Percentiles rank a stretch among this genome's conserved stretches.
Evolutionary conservation across 2,888 invertebrate genomes (phyloP).

Genomic region (Itoplectis maculator): DNA sequence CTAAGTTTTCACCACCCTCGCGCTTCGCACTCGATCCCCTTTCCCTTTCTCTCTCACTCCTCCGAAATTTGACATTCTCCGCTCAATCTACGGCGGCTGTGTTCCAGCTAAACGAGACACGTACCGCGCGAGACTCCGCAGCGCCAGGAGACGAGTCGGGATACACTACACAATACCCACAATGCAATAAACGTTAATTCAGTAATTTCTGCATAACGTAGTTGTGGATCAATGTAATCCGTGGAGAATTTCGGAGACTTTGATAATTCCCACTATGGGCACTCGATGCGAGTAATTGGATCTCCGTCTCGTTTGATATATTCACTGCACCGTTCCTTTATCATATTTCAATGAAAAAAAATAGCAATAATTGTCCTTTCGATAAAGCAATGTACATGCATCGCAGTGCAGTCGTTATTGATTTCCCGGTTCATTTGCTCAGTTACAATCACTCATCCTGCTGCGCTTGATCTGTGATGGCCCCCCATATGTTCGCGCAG

Average conservation of each 20-base stretch:
- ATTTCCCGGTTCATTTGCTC: not conserved
- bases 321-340: not conserved
- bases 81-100: conserved; percentile 63
- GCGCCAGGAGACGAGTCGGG: conserved; percentile 11
- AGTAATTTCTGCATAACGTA: conserved; percentile 10
- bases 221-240: conserved; percentile 1
- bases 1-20: conserved; percentile 74
- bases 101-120: conserved; percentile 41
- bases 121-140: conserved; percentile 7
- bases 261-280: not conserved
- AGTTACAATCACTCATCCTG: conserved; percentile 9
- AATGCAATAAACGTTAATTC: conserved; percentile 17
- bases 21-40: not conserved
- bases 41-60: not conserved
- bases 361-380: not conserved
- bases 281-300: no score
- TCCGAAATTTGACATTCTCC: conserved; percentile 78
- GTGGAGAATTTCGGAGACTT: not conserved
- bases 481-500: not conserved
- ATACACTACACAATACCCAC: conserved; percentile 2
- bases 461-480: conserved; percentile 18
- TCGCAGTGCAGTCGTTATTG: not conserved
- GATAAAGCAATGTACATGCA: not conserved
- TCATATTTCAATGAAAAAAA: not conserved
- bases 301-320: not conserved